phyloP scores from a whole-genome alignment of 2,113 vertebrate species.

The Peucedramus taeniatus region DNA sequence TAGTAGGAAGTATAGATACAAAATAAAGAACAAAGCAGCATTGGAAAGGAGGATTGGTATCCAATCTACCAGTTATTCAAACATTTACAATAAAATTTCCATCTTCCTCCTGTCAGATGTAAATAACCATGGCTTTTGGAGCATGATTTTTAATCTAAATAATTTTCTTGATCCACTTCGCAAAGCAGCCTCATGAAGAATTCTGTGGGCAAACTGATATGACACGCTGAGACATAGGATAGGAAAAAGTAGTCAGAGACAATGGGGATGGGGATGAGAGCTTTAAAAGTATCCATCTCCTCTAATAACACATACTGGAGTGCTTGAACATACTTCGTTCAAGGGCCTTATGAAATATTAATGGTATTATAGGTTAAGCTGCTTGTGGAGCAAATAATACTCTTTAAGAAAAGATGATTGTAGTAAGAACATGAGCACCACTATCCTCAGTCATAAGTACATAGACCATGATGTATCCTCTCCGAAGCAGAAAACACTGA shows the following conservation, averaged over 20 bases:
- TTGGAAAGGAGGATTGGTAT: background rate
- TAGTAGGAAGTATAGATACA: background rate
- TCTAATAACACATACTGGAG: background rate
- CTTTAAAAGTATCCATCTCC: background rate
- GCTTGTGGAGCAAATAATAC: background rate
- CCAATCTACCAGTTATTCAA: background rate
- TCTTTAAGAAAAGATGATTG: background rate
- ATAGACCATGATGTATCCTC: background rate
- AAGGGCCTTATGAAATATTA: background rate
- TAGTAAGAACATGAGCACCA: background rate
- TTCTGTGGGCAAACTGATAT: background rate
- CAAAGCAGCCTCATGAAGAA: background rate
- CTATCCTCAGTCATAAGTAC: background rate
- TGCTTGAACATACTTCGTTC: background rate
- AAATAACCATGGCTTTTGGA: background rate
- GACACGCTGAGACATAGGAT: background rate
- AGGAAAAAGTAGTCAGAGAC: background rate
- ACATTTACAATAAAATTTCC: background rate
- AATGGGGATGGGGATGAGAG: background rate
- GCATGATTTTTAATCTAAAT: background rate
- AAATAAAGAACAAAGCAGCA: background rate
- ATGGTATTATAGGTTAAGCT: background rate
- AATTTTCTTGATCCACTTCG: background rate
- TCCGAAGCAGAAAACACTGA: background rate
- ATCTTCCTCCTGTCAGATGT: background rate